These are phyloP conservation scores for Pilophorus perplexus DNA, from an alignment of 2,888 invertebrate species.

Conservation along the genomic window DNA sequence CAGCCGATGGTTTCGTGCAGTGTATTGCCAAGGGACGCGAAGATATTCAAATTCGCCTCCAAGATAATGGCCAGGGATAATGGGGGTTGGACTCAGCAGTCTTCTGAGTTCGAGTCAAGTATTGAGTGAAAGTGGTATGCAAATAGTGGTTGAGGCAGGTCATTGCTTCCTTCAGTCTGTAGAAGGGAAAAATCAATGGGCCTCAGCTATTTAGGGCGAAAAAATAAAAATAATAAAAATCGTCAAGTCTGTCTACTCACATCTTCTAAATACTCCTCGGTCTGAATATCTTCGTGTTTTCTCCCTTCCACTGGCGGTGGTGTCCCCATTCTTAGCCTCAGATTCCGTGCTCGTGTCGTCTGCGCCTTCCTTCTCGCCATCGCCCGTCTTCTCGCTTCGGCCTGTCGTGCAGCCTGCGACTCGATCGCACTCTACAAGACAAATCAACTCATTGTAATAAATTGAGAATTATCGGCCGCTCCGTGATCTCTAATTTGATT, in stretches of 20 bases:
- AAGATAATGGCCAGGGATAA: background rate
- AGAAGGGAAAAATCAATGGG: too few relatives aligned
- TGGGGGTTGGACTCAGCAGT: background rate
- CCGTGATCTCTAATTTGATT: too few relatives aligned
- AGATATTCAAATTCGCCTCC: slow-evolving; percentile 34
- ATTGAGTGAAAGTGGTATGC: slow-evolving; percentile 38
- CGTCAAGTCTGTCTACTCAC: too few relatives aligned
- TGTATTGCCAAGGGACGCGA: background rate
- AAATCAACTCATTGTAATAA: too few relatives aligned
- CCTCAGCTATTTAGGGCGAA: too few relatives aligned
- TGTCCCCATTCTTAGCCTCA: slow-evolving; percentile 60
- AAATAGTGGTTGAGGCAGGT: slow-evolving; percentile 38
- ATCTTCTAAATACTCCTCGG: slow-evolving; percentile 86
- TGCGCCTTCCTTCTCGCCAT: slow-evolving; percentile 69
- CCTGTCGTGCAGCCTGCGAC: slow-evolving; percentile 58
- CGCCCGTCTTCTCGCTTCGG: slow-evolving; percentile 69
- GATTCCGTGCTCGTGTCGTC: slow-evolving; percentile 57
- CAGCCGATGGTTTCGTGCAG: slow-evolving; percentile 28
- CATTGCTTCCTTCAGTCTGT: slow-evolving; percentile 28
- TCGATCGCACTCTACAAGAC: slow-evolving; percentile 57
- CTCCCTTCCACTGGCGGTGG: slow-evolving; percentile 80
- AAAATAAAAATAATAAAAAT: too few relatives aligned
- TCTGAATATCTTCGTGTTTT: slow-evolving; percentile 83
- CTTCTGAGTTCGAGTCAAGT: too few relatives aligned
- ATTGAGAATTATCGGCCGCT: too few relatives aligned